Evolutionary conservation across 2,888 invertebrate species (phyloP).

Genomic region (Trichopoda pennipes): DNA sequence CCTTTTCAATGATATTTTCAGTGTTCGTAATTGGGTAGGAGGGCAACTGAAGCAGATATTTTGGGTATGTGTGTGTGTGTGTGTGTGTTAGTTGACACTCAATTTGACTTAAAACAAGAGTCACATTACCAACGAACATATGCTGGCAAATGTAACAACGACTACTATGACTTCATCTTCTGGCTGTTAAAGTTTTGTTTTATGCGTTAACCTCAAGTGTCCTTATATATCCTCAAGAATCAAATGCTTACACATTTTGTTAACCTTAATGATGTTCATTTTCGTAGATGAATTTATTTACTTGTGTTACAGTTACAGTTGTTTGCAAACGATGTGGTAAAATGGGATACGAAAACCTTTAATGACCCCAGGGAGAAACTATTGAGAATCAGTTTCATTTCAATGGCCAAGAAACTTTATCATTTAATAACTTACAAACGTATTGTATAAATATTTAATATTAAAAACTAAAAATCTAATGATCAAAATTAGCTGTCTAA

Average conservation of each 20-base stretch:
- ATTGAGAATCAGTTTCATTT: neutral
- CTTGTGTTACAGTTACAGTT: too few species aligned
- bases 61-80: too few species aligned
- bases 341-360: slow-evolving; percentile 43
- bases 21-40: neutral
- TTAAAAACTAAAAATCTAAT: too few species aligned
- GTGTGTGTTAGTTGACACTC: slow-evolving; percentile 79
- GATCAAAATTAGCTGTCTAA: too few species aligned
- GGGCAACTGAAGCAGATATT: slow-evolving; percentile 10
- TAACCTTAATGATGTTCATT: slow-evolving; percentile 76
- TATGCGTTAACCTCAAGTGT: slow-evolving; percentile 73
- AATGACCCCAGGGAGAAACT: slow-evolving; percentile 34
- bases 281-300: slow-evolving; percentile 31
- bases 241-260: slow-evolving; percentile 43
- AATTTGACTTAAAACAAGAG: slow-evolving; percentile 75
- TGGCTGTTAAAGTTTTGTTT: slow-evolving; percentile 17
- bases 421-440: neutral
- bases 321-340: slow-evolving; percentile 59
- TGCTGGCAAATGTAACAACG: slow-evolving; percentile 26
- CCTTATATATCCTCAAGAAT: slow-evolving; percentile 72
- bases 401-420: neutral
- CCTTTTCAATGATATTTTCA: neutral
- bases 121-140: slow-evolving; percentile 63
- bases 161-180: slow-evolving; percentile 43
- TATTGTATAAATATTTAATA: too few species aligned